Base-by-base conservation (phyloP, 2,113 vertebrate species). In the Myxocyprinus asiaticus region DNA sequence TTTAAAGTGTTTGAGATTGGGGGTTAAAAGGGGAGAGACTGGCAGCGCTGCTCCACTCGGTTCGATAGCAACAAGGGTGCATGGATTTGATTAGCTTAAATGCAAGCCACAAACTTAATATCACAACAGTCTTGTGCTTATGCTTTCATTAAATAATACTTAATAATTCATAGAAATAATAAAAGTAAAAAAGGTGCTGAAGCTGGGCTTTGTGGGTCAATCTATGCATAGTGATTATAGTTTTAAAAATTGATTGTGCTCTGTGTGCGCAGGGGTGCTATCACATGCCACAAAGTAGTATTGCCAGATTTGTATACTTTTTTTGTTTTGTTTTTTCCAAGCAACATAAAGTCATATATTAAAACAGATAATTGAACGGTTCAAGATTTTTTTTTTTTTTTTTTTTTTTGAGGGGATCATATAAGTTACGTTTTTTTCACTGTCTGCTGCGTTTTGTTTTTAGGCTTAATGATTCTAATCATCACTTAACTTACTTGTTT, bases 1-100 rank as follows among this genome's bases (percentile, higher is more conserved):
- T 67, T 73, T 83, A 83, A 85, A 82, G 90, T 92, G 93, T 78
- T 84, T 79, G 81, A 81, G 78, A 85, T 78, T 33, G 22, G 72
- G 83, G 80, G 83, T 94, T 75, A 75, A 93, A 92, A 87, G 73
- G 92, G 91, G 94, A 58, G 55, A 15, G 55, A 15, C n/a, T 58
- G 55, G 55, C 55, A 93, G 94, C 89, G 93, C 92, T 90, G 15
- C 2, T 6, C 14, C 15, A 55, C 17, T 56, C 70, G n/a, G 55
- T 72, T 59, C 70, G 55, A 72, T 59, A 74, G 71, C 59, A 69
- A 61, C 66, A n/a, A 50, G 6, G 11, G n/a, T 0, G 10, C 65
- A 44, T 45, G 6, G 11, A 45, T 58, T 58, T 58, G 55, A 58
- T 58, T 9, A 3, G 51, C 9, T 10, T 67, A 56, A 4, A 12